These are phyloP conservation scores for Nyctibius bracteatus DNA, from an alignment of 2,113 vertebrate genomes.

Conservation along the genomic window DNA sequence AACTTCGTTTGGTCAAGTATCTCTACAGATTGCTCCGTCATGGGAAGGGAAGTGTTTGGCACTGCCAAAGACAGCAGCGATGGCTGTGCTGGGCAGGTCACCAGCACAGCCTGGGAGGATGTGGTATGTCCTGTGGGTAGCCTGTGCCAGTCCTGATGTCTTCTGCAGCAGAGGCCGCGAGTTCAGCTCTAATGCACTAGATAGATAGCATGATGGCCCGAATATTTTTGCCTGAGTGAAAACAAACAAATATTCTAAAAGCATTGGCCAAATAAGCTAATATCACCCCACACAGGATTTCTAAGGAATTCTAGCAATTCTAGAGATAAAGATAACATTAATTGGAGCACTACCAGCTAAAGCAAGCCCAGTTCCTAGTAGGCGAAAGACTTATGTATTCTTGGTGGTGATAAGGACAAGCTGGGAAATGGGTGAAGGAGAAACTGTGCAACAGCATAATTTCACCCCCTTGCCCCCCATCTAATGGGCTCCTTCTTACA, in stretches of 20 bases:
- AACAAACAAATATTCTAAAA: neutral
- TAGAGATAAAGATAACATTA: conserved; percentile 13
- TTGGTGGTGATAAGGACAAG: neutral
- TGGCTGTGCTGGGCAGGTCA: neutral
- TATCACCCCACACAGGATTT: neutral
- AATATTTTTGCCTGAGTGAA: neutral
- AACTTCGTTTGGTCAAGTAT: neutral
- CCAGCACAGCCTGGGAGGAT: neutral
- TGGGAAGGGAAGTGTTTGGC: neutral
- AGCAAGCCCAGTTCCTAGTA: neutral
- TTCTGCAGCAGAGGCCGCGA: neutral
- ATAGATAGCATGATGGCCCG: neutral
- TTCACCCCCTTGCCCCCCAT: rapidly evolving
- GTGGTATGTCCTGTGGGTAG: neutral
- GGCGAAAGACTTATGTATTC: neutral
- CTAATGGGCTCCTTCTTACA: neutral
- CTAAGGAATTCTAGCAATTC: conserved; percentile 3
- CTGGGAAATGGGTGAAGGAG: neutral
- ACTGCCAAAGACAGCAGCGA: neutral
- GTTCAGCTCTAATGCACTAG: neutral
- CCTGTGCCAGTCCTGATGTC: neutral
- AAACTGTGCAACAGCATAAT: neutral
- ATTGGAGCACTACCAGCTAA: neutral
- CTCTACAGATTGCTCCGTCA: neutral
- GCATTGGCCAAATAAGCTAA: neutral